Percentiles rank a stretch among this genome's conserved stretches.
Conservation (phyloP, 1,140 invertebrate species). For the Drosophila murphyi region DNA sequence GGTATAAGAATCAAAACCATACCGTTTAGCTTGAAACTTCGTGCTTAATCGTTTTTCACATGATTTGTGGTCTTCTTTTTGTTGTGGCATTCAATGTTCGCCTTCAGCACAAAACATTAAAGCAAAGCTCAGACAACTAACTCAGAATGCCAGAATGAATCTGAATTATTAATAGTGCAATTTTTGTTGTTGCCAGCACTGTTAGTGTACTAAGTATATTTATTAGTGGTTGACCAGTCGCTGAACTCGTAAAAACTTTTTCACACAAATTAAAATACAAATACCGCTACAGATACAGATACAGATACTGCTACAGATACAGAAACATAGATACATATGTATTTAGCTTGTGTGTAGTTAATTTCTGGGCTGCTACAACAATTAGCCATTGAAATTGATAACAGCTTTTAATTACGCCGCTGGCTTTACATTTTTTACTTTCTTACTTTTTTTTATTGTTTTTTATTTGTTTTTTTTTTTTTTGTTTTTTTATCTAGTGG, state of each 20-base stretch:
- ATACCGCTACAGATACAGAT: conserved; percentile 1
- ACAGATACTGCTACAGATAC: conserved; percentile 34
- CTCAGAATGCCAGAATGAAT: no score
- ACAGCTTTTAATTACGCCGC: conserved; percentile 73
- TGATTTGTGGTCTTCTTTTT: no score
- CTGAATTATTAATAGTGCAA: no score
- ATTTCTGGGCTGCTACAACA: conserved; percentile 53
- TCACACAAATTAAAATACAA: not conserved
- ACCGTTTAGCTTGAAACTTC: no score
- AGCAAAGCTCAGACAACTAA: no score
- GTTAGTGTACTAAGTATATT: no score
- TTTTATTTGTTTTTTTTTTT: not conserved
- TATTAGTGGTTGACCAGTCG: conserved; percentile 18
- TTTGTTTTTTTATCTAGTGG: conserved; percentile 17
- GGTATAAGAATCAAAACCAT: no score
- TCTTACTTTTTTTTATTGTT: conserved; percentile 10
- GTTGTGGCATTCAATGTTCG: no score
- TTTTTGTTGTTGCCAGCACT: no score
- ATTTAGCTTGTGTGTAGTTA: conserved; percentile 13
- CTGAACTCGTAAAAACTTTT: conserved; percentile 20
- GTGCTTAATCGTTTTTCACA: no score
- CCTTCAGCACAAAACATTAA: no score
- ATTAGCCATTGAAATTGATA: conserved; percentile 80
- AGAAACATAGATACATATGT: conserved; percentile 27
- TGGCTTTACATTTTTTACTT: conserved; percentile 26